phyloP scores from a whole-genome alignment of 1,140 invertebrate genomes.

The Pseudomyrmex cubaensis region DNA sequence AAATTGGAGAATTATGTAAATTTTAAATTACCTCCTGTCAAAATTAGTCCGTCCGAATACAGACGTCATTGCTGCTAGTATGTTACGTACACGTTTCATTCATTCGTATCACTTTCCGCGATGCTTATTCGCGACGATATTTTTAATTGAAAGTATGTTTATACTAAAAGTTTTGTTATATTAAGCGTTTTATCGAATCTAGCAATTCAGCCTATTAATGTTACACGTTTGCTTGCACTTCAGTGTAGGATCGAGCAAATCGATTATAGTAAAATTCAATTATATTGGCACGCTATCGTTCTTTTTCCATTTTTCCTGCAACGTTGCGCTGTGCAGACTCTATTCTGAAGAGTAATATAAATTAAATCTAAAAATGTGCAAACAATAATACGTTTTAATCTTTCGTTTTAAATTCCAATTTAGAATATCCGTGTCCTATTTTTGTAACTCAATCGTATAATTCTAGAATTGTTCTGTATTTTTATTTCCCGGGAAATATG shows the following conservation, averaged over 20 bases:
- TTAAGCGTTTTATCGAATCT: background rate
- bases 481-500: slow-evolving; percentile 6
- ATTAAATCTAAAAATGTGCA: no score
- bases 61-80: slow-evolving; percentile 29
- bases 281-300: background rate
- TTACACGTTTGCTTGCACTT: background rate
- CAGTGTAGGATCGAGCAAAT: background rate
- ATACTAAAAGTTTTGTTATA: slow-evolving; percentile 6
- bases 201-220: background rate
- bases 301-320: no score
- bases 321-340: no score
- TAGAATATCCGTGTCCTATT: background rate
- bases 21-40: slow-evolving; percentile 39
- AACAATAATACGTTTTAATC: background rate
- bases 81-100: slow-evolving; percentile 26
- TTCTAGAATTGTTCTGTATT: background rate
- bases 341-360: no score
- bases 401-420: background rate
- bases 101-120: slow-evolving; percentile 9
- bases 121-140: slow-evolving; percentile 9
- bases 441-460: background rate
- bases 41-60: slow-evolving; percentile 36
- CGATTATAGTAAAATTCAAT: slow-evolving; percentile 2
- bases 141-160: slow-evolving; percentile 24
- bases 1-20: slow-evolving; percentile 58